phyloP scores from a whole-genome alignment of 1,140 invertebrate species.

The Wasmannia auropunctata region DNA sequence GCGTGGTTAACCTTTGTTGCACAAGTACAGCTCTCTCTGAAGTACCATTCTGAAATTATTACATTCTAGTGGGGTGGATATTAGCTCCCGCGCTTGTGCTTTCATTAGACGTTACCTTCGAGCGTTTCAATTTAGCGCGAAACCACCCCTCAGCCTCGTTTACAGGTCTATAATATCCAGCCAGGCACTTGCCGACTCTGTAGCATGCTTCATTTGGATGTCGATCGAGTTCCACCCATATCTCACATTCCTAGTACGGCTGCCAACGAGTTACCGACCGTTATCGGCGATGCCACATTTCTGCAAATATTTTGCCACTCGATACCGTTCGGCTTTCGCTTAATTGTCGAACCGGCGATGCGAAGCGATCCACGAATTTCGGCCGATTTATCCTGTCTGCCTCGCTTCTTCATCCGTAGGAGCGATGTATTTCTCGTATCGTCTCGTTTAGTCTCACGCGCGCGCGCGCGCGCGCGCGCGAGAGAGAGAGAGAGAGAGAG shows the following conservation, averaged over 20 bases:
- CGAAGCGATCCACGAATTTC: slow-evolving; percentile 51
- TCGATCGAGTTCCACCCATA: slow-evolving; percentile 80
- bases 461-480: no score
- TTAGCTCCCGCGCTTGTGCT: slow-evolving; percentile 82
- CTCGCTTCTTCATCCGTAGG: slow-evolving; percentile 49
- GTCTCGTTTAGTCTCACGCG: neutral
- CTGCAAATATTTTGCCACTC: slow-evolving; percentile 76
- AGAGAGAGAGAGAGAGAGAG: neutral
- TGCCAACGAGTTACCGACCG: slow-evolving; percentile 71
- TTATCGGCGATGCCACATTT: slow-evolving; percentile 71
- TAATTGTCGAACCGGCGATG: slow-evolving; percentile 60
- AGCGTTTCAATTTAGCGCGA: slow-evolving; percentile 82
- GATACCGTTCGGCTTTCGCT: slow-evolving; percentile 66
- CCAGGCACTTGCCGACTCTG: slow-evolving; percentile 80
- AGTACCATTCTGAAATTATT: slow-evolving; percentile 84
- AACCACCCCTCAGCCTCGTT: slow-evolving; percentile 79
- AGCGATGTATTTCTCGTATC: slow-evolving; percentile 31
- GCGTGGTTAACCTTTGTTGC: slow-evolving; percentile 78
- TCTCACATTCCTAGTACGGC: slow-evolving; percentile 80
- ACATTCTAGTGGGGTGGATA: slow-evolving; percentile 83
- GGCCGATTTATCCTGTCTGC: slow-evolving; percentile 52
- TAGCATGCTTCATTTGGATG: slow-evolving; percentile 81
- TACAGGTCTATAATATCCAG: slow-evolving; percentile 81
- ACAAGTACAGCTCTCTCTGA: slow-evolving; percentile 73
- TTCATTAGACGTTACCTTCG: slow-evolving; percentile 85